Evolutionary conservation across 2,113 vertebrate species (phyloP).

Genomic region (Anarrhichthys ocellatus): DNA sequence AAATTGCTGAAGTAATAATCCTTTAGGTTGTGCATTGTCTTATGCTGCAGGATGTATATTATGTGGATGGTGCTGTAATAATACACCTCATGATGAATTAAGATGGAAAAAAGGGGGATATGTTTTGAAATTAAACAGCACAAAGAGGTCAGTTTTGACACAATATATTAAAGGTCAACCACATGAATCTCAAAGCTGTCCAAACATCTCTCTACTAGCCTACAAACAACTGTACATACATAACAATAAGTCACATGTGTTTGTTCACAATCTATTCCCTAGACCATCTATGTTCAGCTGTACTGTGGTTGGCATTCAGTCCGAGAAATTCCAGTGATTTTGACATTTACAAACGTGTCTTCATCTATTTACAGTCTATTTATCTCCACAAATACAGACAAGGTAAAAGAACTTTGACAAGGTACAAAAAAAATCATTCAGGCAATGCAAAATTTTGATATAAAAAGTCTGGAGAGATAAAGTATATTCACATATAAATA

Average conservation of each 20-base stretch:
- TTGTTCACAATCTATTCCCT: constrained; percentile 8
- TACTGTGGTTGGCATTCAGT: constrained; percentile 34
- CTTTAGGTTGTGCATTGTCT: constrained; percentile 6
- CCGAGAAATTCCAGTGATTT: constrained; percentile 28
- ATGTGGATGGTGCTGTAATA: constrained; percentile 1
- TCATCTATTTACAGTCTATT: constrained; percentile 60
- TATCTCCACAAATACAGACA: constrained; percentile 52
- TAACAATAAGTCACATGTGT: constrained; percentile 1
- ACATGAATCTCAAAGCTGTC: not conserved
- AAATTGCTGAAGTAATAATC: constrained; percentile 7
- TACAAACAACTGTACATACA: constrained; percentile 29
- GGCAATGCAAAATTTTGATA: constrained; percentile 56
- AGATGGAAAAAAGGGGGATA: constrained; percentile 1
- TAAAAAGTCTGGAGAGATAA: constrained; percentile 67
- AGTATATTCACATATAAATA: constrained; percentile 80
- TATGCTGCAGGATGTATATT: constrained; percentile 5
- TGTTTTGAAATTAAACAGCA: constrained; percentile 19
- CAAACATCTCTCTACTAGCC: constrained; percentile 20
- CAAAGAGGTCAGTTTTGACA: not conserved
- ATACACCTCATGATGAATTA: not conserved
- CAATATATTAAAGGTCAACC: constrained; percentile 5
- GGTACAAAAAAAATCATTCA: constrained; percentile 42
- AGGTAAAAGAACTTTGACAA: constrained; percentile 27
- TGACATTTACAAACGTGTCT: constrained; percentile 44
- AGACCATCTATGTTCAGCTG: constrained; percentile 11